phyloP scores from a whole-genome alignment of 2,113 vertebrate genomes.

The Corvus cornix region DNA sequence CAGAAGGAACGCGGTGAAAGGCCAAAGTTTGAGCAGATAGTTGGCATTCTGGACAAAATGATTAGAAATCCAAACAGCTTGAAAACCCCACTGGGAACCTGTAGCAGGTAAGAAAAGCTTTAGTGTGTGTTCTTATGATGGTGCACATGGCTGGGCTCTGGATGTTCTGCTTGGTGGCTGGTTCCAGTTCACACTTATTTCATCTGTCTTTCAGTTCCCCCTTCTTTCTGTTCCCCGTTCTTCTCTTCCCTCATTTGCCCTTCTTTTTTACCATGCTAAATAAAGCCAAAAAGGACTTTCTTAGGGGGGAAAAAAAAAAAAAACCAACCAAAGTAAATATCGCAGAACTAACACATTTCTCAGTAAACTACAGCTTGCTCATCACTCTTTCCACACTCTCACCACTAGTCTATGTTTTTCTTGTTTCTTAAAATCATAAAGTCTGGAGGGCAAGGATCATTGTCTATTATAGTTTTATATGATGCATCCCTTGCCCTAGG shows the following conservation, averaged over 20 bases:
- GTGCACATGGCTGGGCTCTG: not conserved
- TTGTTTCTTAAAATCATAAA: slow-evolving; percentile 13
- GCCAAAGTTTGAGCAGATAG: slow-evolving; percentile 99
- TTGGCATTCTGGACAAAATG: slow-evolving; percentile 98
- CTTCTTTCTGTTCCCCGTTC: not conserved
- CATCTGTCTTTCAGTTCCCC: not conserved
- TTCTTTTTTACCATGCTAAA: not conserved
- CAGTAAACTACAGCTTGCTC: not conserved
- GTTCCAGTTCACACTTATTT: not conserved
- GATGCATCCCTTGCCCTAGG: not conserved
- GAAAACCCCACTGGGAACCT: slow-evolving; percentile 94
- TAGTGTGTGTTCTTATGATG: not conserved
- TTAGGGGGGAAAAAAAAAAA: not conserved
- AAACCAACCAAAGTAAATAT: not conserved
- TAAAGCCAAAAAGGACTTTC: not conserved
- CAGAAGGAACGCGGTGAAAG: slow-evolving; percentile 95
- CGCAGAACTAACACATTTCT: not conserved
- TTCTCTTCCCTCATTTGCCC: not conserved
- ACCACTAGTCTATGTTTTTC: slow-evolving; percentile 19
- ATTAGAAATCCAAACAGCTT: slow-evolving; percentile 97
- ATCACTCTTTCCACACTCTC: not conserved
- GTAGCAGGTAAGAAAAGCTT: slow-evolving; percentile 85
- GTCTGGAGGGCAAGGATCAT: not conserved
- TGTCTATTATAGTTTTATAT: not conserved
- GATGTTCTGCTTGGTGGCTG: slow-evolving; percentile 22